Conservation (phyloP, 2,797 vertebrate genomes). For the Siniperca undulata region DNA sequence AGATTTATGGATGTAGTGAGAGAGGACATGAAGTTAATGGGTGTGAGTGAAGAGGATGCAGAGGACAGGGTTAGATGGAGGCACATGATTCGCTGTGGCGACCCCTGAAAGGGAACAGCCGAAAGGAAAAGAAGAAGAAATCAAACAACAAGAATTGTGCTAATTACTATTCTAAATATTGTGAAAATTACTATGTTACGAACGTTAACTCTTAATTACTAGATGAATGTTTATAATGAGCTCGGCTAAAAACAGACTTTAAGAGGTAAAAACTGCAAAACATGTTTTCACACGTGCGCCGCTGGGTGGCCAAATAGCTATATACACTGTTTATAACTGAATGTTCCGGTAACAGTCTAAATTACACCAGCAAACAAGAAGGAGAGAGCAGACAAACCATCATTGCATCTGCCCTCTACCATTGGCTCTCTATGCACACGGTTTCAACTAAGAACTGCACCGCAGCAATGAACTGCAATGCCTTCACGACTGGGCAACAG, state of each 20-base stretch:
- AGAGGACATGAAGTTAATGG: no score
- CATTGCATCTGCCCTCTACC: slow-evolving; percentile 34
- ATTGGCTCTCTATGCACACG: slow-evolving; percentile 16
- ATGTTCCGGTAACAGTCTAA: slow-evolving; percentile 31
- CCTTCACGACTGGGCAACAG: slow-evolving; percentile 60
- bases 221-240: slow-evolving; percentile 34
- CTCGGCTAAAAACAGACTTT: slow-evolving; percentile 49
- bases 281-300: slow-evolving; percentile 40
- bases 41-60: no score
- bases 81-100: no score
- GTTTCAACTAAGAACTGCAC: slow-evolving; percentile 31
- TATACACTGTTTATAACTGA: slow-evolving; percentile 11
- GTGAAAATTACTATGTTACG: slow-evolving; percentile 20
- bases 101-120: no score
- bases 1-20: no score
- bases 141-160: slow-evolving; percentile 12
- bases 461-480: slow-evolving; percentile 57
- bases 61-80: no score
- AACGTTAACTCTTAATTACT: slow-evolving; percentile 42
- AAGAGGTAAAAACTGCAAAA: slow-evolving; percentile 10
- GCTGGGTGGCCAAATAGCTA: slow-evolving; percentile 35
- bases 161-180: slow-evolving; percentile 38
- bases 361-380: slow-evolving; percentile 14
- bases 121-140: no score
- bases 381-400: slow-evolving; percentile 14